These are phyloP conservation scores for Conger conger DNA, from an alignment of 2,113 vertebrate species.

Conservation along the genomic window DNA sequence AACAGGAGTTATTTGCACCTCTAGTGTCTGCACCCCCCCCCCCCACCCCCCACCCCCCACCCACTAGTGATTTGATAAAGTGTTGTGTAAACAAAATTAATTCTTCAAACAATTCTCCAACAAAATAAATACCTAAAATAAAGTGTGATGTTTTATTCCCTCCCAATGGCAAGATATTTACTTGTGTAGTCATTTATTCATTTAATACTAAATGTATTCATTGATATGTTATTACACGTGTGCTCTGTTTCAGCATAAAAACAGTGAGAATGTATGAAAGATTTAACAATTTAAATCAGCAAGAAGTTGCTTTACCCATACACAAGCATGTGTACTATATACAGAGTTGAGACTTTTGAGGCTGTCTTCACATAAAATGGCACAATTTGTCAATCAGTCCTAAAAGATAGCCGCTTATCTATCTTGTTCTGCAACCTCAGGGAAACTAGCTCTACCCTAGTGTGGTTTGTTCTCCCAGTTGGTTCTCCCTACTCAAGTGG, in stretches of 20 bases:
- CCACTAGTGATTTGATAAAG: no score
- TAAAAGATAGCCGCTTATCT: no score
- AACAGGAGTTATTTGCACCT: no score
- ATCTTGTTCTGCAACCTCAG: no score
- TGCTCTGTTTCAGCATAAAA: not conserved
- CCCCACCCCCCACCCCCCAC: no score
- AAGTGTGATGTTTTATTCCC: not conserved
- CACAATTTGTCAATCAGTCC: not conserved
- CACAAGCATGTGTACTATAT: no score
- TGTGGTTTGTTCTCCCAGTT: no score
- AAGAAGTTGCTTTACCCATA: not conserved
- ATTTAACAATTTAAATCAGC: not conserved
- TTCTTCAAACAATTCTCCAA: not conserved
- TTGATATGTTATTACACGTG: not conserved
- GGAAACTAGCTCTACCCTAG: no score
- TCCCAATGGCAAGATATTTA: not conserved
- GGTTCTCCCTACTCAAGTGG: no score
- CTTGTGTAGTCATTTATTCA: not conserved
- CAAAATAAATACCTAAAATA: not conserved
- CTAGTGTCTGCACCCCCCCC: no score
- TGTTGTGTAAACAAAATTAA: not conserved
- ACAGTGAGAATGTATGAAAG: not conserved
- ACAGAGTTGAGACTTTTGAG: no score
- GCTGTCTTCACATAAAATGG: not conserved
- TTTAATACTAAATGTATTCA: not conserved